These are phyloP conservation scores for Holothuria leucospilota DNA, from an alignment of 53 echinoderm and acorn worm species.

Conservation along the genomic window DNA sequence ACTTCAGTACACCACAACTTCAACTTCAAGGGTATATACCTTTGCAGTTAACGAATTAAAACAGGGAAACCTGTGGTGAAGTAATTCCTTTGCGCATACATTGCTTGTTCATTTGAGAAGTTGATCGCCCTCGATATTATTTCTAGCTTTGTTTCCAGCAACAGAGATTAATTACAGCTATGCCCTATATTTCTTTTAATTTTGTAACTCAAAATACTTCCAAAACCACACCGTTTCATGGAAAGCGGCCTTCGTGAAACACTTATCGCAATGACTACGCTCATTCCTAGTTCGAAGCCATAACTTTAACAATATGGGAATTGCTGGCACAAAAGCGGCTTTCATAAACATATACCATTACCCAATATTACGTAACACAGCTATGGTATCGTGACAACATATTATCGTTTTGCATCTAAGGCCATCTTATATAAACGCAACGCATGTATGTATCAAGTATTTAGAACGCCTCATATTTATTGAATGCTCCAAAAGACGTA, in stretches of 20 bases:
- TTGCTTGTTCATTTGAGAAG: too few species aligned
- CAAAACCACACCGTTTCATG: slow-evolving; percentile 14
- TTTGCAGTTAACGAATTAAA: too few species aligned
- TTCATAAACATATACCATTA: slow-evolving; percentile 37
- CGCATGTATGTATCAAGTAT: slow-evolving; percentile 37
- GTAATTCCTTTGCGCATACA: too few species aligned
- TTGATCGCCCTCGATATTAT: too few species aligned
- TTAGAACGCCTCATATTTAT: slow-evolving; percentile 40
- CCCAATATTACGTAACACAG: slow-evolving; percentile 44
- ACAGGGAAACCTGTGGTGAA: too few species aligned
- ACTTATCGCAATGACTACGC: slow-evolving; percentile 21
- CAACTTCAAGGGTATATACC: too few species aligned
- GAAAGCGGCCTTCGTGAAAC: slow-evolving; percentile 33
- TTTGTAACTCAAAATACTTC: too few species aligned
- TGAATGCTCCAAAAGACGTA: slow-evolving; percentile 16
- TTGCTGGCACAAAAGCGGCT: slow-evolving; percentile 4
- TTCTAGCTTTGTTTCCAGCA: too few species aligned
- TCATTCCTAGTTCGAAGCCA: background rate
- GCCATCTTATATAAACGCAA: slow-evolving; percentile 40
- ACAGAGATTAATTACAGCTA: too few species aligned
- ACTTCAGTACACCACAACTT: too few species aligned
- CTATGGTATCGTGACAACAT: slow-evolving; percentile 37
- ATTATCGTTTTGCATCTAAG: slow-evolving; percentile 47
- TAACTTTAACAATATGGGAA: slow-evolving; percentile 37
- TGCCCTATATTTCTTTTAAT: too few species aligned